phyloP scores from a whole-genome alignment of 2,797 vertebrate species.

The Chrysocyon brachyurus region DNA sequence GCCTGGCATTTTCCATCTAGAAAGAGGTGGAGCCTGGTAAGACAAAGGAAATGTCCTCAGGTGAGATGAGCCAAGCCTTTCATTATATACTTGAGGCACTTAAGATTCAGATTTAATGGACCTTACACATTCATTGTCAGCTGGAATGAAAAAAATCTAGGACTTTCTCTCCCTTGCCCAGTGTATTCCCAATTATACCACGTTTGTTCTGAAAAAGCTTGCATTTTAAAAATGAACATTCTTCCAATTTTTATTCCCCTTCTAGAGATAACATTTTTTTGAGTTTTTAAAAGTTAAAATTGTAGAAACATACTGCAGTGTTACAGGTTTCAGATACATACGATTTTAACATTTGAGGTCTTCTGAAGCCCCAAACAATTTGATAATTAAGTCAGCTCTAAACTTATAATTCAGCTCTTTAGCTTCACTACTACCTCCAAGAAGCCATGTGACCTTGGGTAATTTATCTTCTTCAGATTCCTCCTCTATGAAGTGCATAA shows the following conservation, averaged over 20 bases:
- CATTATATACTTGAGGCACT: not conserved
- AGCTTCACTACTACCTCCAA: not conserved
- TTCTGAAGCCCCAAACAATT: not conserved
- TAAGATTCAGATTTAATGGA: not conserved
- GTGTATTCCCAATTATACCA: not conserved
- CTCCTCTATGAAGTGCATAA: not conserved
- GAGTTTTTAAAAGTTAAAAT: not conserved
- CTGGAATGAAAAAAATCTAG: not conserved
- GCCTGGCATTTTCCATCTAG: not conserved
- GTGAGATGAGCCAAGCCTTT: not conserved
- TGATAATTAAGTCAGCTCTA: not conserved
- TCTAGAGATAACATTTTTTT: not conserved
- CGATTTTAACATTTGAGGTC: not conserved
- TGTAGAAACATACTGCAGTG: no score
- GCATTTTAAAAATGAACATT: not conserved
- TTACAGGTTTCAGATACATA: not conserved
- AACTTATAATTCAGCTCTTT: not conserved
- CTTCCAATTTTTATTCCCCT: not conserved
- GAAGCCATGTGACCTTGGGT: not conserved
- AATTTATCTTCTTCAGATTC: not conserved
- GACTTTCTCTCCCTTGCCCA: not conserved
- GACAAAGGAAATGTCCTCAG: not conserved
- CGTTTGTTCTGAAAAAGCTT: not conserved
- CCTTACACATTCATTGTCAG: not conserved
- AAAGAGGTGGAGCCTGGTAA: not conserved